Evolutionary conservation across 2,113 vertebrate genomes (phyloP).

Genomic region (Tylochromis polylepis): DNA sequence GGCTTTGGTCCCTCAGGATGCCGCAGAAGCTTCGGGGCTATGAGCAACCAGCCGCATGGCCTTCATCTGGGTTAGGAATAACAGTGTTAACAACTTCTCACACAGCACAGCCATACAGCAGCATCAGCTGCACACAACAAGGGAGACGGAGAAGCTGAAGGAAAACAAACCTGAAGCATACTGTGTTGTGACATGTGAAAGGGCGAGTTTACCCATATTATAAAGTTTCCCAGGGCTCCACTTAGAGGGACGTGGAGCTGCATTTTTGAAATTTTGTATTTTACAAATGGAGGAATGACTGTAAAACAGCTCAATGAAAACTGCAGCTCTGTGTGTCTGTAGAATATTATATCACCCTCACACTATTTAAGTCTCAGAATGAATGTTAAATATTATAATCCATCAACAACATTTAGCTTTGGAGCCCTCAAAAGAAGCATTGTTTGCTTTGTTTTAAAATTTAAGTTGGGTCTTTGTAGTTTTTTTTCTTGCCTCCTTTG

Average conservation of each 20-base stretch:
- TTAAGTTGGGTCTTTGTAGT: background rate
- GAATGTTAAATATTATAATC: background rate
- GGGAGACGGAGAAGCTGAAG: background rate
- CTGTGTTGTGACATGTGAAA: background rate
- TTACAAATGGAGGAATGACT: background rate
- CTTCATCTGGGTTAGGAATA: slow-evolving; percentile 65
- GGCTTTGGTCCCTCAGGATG: slow-evolving; percentile 39
- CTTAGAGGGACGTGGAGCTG: background rate
- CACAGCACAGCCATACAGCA: slow-evolving; percentile 24
- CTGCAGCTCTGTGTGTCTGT: background rate
- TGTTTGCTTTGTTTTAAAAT: background rate
- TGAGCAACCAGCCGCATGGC: slow-evolving; percentile 38
- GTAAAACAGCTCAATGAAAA: background rate
- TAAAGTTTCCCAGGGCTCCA: background rate
- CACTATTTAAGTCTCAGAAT: background rate
- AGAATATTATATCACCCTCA: background rate
- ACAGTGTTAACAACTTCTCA: slow-evolving; percentile 64
- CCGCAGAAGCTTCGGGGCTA: slow-evolving; percentile 38
- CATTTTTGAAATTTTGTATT: background rate
- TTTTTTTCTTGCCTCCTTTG: accelerated
- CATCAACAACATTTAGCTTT: background rate
- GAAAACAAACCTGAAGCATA: background rate
- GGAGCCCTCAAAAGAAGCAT: background rate
- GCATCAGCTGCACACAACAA: slow-evolving; percentile 1
- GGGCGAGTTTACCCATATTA: background rate